phyloP scores from a whole-genome alignment of 2,113 vertebrate species.

The Zeus faber region DNA sequence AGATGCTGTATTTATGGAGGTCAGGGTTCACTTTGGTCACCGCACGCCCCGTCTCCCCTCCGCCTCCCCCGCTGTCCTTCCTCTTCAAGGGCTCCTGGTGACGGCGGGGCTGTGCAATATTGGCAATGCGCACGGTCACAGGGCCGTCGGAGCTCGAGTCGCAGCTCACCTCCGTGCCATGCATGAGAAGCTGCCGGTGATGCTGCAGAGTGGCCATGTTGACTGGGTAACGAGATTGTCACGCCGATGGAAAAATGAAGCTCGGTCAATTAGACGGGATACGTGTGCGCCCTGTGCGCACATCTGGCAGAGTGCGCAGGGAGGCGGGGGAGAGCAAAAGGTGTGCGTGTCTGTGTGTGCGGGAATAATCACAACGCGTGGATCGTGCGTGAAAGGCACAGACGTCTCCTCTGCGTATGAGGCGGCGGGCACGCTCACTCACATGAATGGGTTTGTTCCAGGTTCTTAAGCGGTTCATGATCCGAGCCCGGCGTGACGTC shows the following conservation, averaged over 20 bases:
- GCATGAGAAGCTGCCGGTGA: slow-evolving; percentile 85
- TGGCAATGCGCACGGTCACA: slow-evolving; percentile 84
- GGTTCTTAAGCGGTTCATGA: slow-evolving; percentile 70
- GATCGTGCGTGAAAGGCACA: slow-evolving; percentile 42
- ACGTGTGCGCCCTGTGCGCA: slow-evolving; percentile 42
- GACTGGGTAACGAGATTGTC: slow-evolving; percentile 32
- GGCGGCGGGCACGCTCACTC: slow-evolving; percentile 51
- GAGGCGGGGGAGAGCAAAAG: slow-evolving; percentile 20
- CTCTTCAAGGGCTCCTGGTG: slow-evolving; percentile 49
- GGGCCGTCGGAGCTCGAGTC: slow-evolving; percentile 84
- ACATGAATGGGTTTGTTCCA: slow-evolving; percentile 59
- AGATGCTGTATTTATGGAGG: slow-evolving; percentile 93
- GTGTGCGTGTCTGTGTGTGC: too few species aligned
- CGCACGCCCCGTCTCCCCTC: slow-evolving; percentile 24
- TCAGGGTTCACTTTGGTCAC: slow-evolving; percentile 75
- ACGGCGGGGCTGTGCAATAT: slow-evolving; percentile 51
- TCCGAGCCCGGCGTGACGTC: slow-evolving; percentile 66
- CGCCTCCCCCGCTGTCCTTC: slow-evolving; percentile 29
- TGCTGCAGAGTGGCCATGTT: slow-evolving; percentile 88
- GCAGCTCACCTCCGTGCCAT: slow-evolving; percentile 90
- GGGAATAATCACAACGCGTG: slow-evolving; percentile 50
- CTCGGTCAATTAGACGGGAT: slow-evolving; percentile 44
- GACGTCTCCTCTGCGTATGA: slow-evolving; percentile 56
- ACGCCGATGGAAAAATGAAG: slow-evolving; percentile 16
- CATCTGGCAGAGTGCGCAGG: slow-evolving; percentile 35